These are phyloP conservation scores for Drosophila setosimentum DNA, from an alignment of 2,888 invertebrate species.

Conservation along the genomic window DNA sequence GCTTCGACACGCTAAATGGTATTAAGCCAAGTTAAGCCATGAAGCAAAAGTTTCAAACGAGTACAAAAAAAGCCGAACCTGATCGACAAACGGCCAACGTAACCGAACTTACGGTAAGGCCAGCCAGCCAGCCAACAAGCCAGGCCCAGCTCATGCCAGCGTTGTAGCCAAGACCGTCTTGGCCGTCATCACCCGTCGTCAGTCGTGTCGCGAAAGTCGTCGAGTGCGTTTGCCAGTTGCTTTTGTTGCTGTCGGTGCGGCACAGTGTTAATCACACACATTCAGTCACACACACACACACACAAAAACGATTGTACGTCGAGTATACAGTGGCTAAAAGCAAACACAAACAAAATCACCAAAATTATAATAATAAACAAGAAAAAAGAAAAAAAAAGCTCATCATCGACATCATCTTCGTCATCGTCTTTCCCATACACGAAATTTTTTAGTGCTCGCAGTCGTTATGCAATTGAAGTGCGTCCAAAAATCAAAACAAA, in stretches of 20 bases:
- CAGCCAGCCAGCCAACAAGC: constrained; percentile 30
- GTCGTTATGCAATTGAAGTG: constrained; percentile 76
- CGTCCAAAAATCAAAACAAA: constrained; percentile 58
- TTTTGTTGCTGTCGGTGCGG: constrained; percentile 56
- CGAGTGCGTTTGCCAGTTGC: constrained; percentile 83
- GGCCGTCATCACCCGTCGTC: constrained; percentile 64
- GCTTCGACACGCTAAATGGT: constrained; percentile 67
- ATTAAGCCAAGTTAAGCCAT: constrained; percentile 77
- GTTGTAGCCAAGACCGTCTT: constrained; percentile 57
- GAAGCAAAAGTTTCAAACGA: constrained; percentile 61
- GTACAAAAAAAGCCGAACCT: constrained; percentile 47
- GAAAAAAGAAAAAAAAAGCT: constrained; percentile 35
- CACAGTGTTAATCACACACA: constrained; percentile 39
- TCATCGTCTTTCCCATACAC: constrained; percentile 43
- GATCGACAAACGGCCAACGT: constrained; percentile 68
- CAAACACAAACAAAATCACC: constrained; percentile 54
- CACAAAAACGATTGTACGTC: constrained; percentile 10
- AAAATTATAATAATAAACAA: constrained; percentile 18
- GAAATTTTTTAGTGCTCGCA: constrained; percentile 57
- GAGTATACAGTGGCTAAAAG: constrained; percentile 57
- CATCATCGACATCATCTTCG: constrained; percentile 45
- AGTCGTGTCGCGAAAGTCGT: constrained; percentile 86
- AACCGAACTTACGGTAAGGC: constrained; percentile 79
- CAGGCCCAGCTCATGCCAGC: constrained; percentile 24
- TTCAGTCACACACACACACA: constrained; percentile 23